Base-by-base conservation (phyloP, 2,797 vertebrate genomes). In the Cossypha niveicapilla region DNA sequence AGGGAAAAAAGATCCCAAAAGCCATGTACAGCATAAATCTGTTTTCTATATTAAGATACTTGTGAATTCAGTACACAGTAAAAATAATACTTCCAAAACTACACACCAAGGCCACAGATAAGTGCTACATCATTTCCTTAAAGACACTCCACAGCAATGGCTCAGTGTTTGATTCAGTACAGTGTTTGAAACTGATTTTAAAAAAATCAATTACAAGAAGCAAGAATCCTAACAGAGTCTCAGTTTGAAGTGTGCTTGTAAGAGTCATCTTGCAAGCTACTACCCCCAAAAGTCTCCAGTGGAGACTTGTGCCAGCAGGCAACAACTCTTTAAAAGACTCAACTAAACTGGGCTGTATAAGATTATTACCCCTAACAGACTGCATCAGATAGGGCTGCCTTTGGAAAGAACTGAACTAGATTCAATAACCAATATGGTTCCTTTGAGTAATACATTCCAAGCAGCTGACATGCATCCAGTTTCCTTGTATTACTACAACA, bases 391-490 rank as follows among this genome's bases (percentile, higher is more conserved):
- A 70, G 41, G 2, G n/a, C 4, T 76, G 56, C 28, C 47, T 73
- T 18, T 45, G 56, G 42, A 83, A 77, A 44, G 56, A 76, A 57
- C 42, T 57, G 23, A 88, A 62, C 41, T 62, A 62, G 44, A 67
- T 50, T 86, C 65, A 74, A 27, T 39, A 77, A 62, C 32, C 57
- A 76, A 45, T 34, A 50, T 0, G 0, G 24, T 9, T 73, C 65
- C 68, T 88, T 65, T 90, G 68, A 80, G 50, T 65, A 93, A 86
- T 23, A 54, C 27, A 63, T 72, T 95, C 76, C 87, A 93, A 88
- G 50, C 32, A 68, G 56, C 48, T 88, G 76, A 93, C 50, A 53
- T 7, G 70, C 34, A 90, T 50, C 37, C 75, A 80, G 24, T 67
- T 71, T 77, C 57, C 35, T 45, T 41, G 23, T 35, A 60, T 71